Evolutionary conservation across 2,113 vertebrate species (phyloP), one percentile per base, ranked within the genome.

Genomic region (Sorex fumeus): DNA sequence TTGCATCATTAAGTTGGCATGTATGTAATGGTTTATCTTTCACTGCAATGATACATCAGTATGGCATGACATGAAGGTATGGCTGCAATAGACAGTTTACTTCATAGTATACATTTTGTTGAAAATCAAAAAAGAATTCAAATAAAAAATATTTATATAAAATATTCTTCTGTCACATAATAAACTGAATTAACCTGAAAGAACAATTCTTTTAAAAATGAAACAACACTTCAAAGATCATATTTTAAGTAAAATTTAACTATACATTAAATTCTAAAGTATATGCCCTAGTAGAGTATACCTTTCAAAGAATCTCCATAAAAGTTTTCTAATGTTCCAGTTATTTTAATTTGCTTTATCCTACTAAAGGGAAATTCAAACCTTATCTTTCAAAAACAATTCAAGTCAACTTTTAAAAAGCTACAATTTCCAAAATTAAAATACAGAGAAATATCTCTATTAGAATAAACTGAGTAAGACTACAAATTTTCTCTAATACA

Each of bases 101-200:
- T 84, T 50, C 50, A 81, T 21, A 40, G 60, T 57, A 30, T 32
- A 45, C 2, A 50, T 79, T 86, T 53, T 91, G 81, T 87, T 87
- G 78, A 80, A 96, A 94, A 95, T 32, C 47, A 78, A 40, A 96
- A 96, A 72, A 91, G n/a, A 94, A 94, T 95, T 97, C 32, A 91
- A 96, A 95, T 96, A 47, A 57, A 50, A 2, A 12, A 50, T 12
- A 7, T 50, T 50, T 50, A 13, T 32, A 28, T 40, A 78, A 88
- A 86, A 78, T 72, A 67, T 57, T 62, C 1, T 50, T 5, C 60
- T 25, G 57, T 19, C 19, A 2, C 34, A 79, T 92, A 88, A 74
- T 84, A 11, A 77, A 62, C 0, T 75, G 23, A 90, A 72, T 67
- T 86, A 75, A 70, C n/a, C n/a, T n/a, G n/a, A n/a, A n/a, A n/a